Evolutionary conservation across 2,888 invertebrate species (phyloP).

Genomic region (Penaeus monodon): DNA sequence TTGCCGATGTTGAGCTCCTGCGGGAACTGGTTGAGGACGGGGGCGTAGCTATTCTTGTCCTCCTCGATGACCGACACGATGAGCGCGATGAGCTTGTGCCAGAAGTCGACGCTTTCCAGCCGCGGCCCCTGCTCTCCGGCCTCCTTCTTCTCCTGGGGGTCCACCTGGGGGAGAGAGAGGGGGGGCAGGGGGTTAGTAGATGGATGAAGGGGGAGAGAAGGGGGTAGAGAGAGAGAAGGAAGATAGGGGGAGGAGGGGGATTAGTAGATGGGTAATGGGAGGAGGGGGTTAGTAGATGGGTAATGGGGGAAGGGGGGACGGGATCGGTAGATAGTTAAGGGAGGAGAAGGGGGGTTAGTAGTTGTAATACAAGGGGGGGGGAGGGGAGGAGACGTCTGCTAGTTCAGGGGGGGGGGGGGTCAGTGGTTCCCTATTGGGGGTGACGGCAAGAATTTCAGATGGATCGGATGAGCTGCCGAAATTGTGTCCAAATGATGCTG

Average conservation of each 20-base stretch:
- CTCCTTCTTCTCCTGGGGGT: constrained; percentile 91
- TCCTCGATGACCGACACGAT: constrained; percentile 99
- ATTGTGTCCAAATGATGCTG: too few species aligned
- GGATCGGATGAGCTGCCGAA: too few species aligned
- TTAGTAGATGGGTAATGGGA: background rate
- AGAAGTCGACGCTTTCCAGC: constrained; percentile 91
- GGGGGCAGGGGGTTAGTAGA: background rate
- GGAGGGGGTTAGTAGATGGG: background rate
- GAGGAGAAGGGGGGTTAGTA: too few species aligned
- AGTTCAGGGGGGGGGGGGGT: too few species aligned
- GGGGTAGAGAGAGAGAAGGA: background rate
- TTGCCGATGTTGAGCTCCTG: constrained; percentile 98
- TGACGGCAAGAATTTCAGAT: too few species aligned
- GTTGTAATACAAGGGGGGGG: background rate
- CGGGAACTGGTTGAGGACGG: constrained; percentile 98
- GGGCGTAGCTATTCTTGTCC: constrained; percentile 97
- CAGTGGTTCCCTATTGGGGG: too few species aligned
- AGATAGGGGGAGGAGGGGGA: background rate
- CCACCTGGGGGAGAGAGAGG: constrained; percentile 75
- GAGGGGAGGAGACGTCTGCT: too few species aligned
- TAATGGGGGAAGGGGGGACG: background rate
- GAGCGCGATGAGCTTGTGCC: constrained; percentile 96
- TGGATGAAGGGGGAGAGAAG: background rate
- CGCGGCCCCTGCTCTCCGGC: constrained; percentile 82
- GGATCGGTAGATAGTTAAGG: background rate